These are phyloP conservation scores for Gallirallus australis DNA, from an alignment of 2,797 vertebrate species.

Conservation along the genomic window DNA sequence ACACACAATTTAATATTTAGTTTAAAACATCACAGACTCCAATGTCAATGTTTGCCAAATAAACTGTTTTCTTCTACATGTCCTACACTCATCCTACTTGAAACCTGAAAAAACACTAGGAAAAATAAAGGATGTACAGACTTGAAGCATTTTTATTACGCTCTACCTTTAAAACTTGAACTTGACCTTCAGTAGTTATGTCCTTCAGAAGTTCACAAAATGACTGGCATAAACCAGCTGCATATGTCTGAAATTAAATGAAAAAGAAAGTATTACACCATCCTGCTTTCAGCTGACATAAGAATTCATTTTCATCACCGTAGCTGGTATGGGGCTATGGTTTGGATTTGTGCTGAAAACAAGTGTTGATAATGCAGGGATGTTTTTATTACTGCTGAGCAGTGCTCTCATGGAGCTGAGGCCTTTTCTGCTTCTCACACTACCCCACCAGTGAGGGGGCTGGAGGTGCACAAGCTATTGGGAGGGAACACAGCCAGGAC, in stretches of 20 bases:
- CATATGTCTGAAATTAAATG: constrained; percentile 84
- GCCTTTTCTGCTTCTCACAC: too few species aligned
- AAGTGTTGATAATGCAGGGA: too few species aligned
- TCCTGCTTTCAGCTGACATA: too few species aligned
- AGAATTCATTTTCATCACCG: too few species aligned
- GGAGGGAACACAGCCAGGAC: too few species aligned
- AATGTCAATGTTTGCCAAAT: background rate
- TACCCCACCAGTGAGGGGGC: too few species aligned
- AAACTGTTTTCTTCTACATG: background rate
- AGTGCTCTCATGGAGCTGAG: too few species aligned
- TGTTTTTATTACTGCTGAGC: too few species aligned
- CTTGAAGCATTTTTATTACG: background rate
- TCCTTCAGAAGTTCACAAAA: constrained; percentile 89
- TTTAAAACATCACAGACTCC: background rate
- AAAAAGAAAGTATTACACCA: background rate
- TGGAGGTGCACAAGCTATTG: too few species aligned
- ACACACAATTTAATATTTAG: background rate
- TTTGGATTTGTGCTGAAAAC: too few species aligned
- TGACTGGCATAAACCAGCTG: constrained; percentile 84
- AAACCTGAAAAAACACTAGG: background rate
- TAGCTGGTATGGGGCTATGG: too few species aligned
- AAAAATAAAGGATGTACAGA: background rate
- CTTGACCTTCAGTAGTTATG: constrained; percentile 91
- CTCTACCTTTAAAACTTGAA: constrained; percentile 92
- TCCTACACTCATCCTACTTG: background rate